Conservation (phyloP, 1,140 invertebrate genomes). For the Panonychus citri region DNA sequence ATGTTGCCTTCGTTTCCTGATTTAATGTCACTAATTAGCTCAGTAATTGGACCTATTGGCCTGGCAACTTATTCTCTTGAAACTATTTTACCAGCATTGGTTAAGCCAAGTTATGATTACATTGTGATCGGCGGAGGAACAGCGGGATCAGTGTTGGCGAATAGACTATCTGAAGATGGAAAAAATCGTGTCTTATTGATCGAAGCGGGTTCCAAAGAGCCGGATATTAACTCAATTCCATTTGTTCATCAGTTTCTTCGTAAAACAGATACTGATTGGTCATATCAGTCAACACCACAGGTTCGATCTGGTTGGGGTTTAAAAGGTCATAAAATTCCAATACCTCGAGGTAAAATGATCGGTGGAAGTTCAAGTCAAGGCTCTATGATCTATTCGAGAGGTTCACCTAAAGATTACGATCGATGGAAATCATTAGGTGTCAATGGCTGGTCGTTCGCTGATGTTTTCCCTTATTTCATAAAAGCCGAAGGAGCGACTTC, state of each 20-base stretch:
- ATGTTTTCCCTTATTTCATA: constrained; percentile 63
- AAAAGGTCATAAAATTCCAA: constrained; percentile 18
- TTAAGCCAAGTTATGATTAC: constrained; percentile 9
- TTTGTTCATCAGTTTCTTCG: background rate
- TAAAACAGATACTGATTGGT: background rate
- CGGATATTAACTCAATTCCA: background rate
- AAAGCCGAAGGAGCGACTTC: constrained; percentile 32
- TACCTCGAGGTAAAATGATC: constrained; percentile 52
- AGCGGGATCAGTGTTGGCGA: constrained; percentile 14
- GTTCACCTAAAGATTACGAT: constrained; percentile 77
- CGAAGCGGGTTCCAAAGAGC: constrained; percentile 29
- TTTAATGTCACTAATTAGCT: too few relatives aligned
- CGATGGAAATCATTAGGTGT: constrained; percentile 73
- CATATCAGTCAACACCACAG: background rate
- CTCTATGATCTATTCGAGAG: constrained; percentile 85
- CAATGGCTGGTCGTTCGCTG: constrained; percentile 66
- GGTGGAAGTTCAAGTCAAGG: constrained; percentile 67
- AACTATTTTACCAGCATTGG: background rate
- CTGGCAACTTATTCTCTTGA: background rate
- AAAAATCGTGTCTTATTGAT: constrained; percentile 33
- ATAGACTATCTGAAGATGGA: constrained; percentile 8
- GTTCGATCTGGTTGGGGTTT: background rate
- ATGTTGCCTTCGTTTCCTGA: too few relatives aligned
- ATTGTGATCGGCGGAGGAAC: constrained; percentile 15
- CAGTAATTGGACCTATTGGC: too few relatives aligned